Base-by-base conservation (phyloP, 2,797 vertebrate species). In the Ara ararauna region DNA sequence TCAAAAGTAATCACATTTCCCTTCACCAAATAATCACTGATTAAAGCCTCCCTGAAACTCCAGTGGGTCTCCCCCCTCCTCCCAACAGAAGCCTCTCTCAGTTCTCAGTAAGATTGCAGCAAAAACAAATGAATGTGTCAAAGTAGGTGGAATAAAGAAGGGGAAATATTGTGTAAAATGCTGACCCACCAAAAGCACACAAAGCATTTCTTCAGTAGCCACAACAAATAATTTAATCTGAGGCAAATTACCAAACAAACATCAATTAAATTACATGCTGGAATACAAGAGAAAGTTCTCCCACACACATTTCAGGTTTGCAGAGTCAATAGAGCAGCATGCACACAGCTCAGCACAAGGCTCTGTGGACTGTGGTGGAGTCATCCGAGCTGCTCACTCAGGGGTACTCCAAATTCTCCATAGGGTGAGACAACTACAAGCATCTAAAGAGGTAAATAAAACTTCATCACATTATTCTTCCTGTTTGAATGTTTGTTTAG, bases 141-240 rank as follows among this genome's bases (percentile, higher is more conserved):
- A 95, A 95, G 97, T 96, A 96, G 97, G 96, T 91, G 96, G 97
- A 89, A 85, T 18, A 75, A 89, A 91, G 85, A 85, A 75, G 58
- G 85, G 38, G 21, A 93, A 96, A 81, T 34, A 71, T 3, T 65
- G 54, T 50, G 30, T 45, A 71, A 95, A 96, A 90, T 29, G 79
- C 89, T 90, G 92, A 97, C 61, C 92, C 72, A 79, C 45, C 47
- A 83, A 74, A 96, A 93, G 60, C 72, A 92, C n/a, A 96, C 36
- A 85, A 84, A 88, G 88, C 68, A 67, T 89, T 95, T 93, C 68
- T 97, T 97, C 73, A 92, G 78, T 10, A 66, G 60, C 50, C 89
- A 89, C 80, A 87, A 93, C 7, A 64, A 95, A 94, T 96, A 93
- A 92, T 75, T 91, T 87, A 78, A 83, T 88, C 68, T 34, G 93